Conservation (phyloP, 2,888 invertebrate genomes). For the Vannuccia rotundouncinata region DNA sequence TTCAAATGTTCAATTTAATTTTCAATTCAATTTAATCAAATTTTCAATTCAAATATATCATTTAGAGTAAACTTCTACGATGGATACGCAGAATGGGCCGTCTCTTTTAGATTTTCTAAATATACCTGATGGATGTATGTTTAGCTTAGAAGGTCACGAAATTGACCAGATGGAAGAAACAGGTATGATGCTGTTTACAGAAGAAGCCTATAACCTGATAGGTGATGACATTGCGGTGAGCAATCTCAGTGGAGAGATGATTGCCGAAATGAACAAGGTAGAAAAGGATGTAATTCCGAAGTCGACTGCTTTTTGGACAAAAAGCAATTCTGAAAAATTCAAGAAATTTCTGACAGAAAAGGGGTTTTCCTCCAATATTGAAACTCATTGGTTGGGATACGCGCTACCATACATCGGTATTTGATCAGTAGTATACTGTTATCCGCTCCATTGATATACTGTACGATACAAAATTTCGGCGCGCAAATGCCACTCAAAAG, state of each 20-base stretch:
- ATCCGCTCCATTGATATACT: background rate
- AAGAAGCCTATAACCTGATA: conserved; percentile 13
- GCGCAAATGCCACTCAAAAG: background rate
- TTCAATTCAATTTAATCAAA: no score
- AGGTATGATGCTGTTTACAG: no score
- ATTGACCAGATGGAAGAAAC: no score
- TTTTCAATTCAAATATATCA: no score
- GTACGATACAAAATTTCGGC: background rate
- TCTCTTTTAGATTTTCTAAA: no score
- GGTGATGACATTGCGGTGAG: conserved; percentile 11
- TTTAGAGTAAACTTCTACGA: no score
- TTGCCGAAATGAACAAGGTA: conserved; percentile 11
- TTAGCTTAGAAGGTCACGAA: no score
- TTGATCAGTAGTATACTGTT: background rate
- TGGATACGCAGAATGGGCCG: no score
- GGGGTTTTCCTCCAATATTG: conserved; percentile 2
- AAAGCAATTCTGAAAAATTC: background rate
- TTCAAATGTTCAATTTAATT: no score
- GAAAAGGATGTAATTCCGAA: conserved; percentile 25
- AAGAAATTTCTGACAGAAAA: conserved; percentile 1
- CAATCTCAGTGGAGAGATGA: conserved; percentile 11
- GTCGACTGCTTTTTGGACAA: conserved; percentile 25
- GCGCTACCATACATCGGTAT: background rate
- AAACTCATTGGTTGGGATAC: conserved; percentile 16
- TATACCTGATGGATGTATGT: no score